A percentile compares a stretch with the other conserved stretches of the same genome.
Evolutionary conservation across 2,888 invertebrate genomes (phyloP).

Genomic region (Acleris literana): DNA sequence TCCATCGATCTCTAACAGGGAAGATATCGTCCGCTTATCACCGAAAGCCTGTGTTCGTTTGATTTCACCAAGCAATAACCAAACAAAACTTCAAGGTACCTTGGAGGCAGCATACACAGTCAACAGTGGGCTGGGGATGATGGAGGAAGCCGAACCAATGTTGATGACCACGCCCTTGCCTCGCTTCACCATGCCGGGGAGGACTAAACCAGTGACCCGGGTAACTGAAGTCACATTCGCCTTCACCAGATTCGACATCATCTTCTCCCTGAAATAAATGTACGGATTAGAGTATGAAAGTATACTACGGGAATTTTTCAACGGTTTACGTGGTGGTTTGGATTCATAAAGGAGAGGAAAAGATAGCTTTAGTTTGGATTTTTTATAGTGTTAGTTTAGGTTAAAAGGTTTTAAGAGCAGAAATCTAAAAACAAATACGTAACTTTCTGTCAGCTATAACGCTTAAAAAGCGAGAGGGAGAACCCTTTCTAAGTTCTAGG

Average conservation of each 20-base stretch:
- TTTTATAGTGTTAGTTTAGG: too few species aligned
- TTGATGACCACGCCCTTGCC: slow-evolving; percentile 94
- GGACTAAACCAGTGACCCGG: slow-evolving; percentile 91
- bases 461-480: too few species aligned
- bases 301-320: too few species aligned
- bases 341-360: too few species aligned
- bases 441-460: too few species aligned
- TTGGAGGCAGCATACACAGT: slow-evolving; percentile 95
- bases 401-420: too few species aligned
- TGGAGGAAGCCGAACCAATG: slow-evolving; percentile 92
- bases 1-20: too few species aligned
- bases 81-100: slow-evolving; percentile 64
- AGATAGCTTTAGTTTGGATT: too few species aligned
- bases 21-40: not conserved
- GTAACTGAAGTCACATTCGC: slow-evolving; percentile 92
- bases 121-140: slow-evolving; percentile 91
- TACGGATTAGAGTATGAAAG: too few species aligned
- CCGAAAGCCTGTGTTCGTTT: not conserved
- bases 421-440: too few species aligned
- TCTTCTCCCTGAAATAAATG: slow-evolving; percentile 73
- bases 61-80: not conserved
- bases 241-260: slow-evolving; percentile 87
- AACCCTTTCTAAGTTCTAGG: too few species aligned
- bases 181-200: slow-evolving; percentile 93
- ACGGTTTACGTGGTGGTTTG: not conserved